Base-by-base conservation (phyloP, 2,113 vertebrate species). In the Mungos mungo region DNA sequence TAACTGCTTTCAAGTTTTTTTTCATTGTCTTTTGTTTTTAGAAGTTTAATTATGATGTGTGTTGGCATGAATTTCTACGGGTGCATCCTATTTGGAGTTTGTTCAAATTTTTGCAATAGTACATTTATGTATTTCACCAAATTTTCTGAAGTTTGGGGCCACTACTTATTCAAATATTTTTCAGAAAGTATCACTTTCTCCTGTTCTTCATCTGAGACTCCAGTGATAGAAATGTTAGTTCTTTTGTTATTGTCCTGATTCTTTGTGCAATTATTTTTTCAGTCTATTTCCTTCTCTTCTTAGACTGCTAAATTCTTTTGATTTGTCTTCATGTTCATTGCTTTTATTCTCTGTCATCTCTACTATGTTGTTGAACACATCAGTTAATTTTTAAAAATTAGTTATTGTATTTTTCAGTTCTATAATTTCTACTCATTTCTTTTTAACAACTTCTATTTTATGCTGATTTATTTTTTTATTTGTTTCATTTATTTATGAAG, bases 81-180 rank as follows among this genome's bases (percentile, higher is more conserved):
- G 14, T 19, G 93, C 88, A 35, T 95, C 29, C 8, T n/a, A 65
- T 71, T 90, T 82, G 38, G 29, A 81, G 50, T 88, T 74, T 72
- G 27, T 88, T 33, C 54, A 83, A 11, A 63, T 96, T 94, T 33
- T 85, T 89, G 7, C 29, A 72, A 27, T 16, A 50, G 6, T 76
- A 68, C 19, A 90, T 63, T 92, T 88, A 74, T 76, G 7, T 88
- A 57, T 94, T 84, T 76, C 14, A 81, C 14, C 13, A 94, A 52
- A 88, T 63, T 96, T 96, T 77, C 35, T 11, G 2, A 72, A 79
- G 79, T 23, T 91, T 68, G 84, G 27, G 33, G 11, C 23, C 7
- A 68, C 95, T 72, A 41, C 33, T 92, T 84, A 25, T 68, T 91
- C 29, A 77, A 94, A 92, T 54, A 57, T 13, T 60, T 82, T 93